Percentiles rank a stretch among this genome's conserved stretches.
These are phyloP conservation scores for Clupea harengus DNA, from an alignment of 2,113 vertebrate species.

Conservation along the genomic window DNA sequence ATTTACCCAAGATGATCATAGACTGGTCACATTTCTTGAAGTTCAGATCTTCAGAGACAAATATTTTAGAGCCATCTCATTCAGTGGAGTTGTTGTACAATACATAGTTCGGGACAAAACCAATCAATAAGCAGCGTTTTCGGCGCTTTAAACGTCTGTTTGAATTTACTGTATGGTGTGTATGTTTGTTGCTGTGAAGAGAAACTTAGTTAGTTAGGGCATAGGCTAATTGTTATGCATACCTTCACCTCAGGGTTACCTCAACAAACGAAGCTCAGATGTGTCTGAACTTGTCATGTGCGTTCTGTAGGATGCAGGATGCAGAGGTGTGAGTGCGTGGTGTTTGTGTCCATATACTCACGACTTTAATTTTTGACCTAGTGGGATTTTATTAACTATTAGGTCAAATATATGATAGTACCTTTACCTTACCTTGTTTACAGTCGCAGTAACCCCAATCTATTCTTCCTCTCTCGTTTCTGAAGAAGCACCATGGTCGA, in stretches of 20 bases:
- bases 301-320: background rate
- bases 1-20: background rate
- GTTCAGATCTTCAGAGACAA: too few species aligned
- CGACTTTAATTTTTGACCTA: background rate
- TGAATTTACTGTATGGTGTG: too few species aligned
- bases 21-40: too few species aligned
- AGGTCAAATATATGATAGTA: background rate
- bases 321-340: background rate
- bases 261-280: slow-evolving; percentile 33
- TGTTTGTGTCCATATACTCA: background rate
- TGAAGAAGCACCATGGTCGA: slow-evolving; percentile 81
- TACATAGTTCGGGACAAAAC: background rate
- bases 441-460: slow-evolving; percentile 86
- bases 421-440: slow-evolving; percentile 76
- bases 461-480: slow-evolving; percentile 65
- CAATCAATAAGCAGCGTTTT: background rate
- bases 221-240: background rate
- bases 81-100: background rate
- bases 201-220: background rate
- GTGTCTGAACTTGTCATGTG: slow-evolving; percentile 45
- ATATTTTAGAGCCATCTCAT: background rate
- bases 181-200: background rate
- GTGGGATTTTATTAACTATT: background rate
- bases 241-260: slow-evolving; percentile 26
- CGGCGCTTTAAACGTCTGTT: too few species aligned